phyloP scores from a whole-genome alignment of 2,113 vertebrate genomes.

The Pollimyrus isidori region DNA sequence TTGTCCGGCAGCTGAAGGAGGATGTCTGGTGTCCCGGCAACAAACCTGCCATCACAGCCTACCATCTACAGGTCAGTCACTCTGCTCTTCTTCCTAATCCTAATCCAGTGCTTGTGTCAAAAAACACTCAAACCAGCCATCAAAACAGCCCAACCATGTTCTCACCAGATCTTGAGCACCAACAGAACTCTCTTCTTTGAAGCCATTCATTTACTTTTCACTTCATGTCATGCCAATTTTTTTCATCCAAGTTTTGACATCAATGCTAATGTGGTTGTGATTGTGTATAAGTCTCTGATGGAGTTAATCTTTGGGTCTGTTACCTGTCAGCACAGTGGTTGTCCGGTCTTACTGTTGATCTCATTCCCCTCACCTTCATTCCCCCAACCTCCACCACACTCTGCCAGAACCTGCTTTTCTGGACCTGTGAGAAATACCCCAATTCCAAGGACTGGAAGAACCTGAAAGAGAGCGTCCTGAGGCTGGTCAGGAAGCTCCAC shows the following conservation, averaged over 20 bases:
- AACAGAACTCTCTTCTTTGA: background rate
- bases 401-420: constrained; percentile 68
- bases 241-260: background rate
- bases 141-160: background rate
- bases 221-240: background rate
- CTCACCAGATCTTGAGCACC: background rate
- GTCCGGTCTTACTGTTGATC: background rate
- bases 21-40: constrained; percentile 70
- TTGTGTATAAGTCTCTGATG: background rate
- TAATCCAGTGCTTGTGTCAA: background rate
- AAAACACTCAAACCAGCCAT: background rate
- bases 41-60: constrained; percentile 66
- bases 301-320: background rate
- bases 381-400: constrained; percentile 18
- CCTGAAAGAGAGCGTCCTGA: constrained; percentile 56
- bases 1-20: constrained; percentile 71
- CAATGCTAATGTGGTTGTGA: background rate
- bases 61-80: constrained; percentile 68
- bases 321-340: background rate
- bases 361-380: background rate
- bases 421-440: constrained; percentile 75
- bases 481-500: constrained; percentile 65
- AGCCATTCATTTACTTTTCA: background rate
- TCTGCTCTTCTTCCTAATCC: background rate
- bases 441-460: constrained; percentile 60